Conservation (phyloP, 2,797 vertebrate species). For the Orientallactaga sibirica region DNA sequence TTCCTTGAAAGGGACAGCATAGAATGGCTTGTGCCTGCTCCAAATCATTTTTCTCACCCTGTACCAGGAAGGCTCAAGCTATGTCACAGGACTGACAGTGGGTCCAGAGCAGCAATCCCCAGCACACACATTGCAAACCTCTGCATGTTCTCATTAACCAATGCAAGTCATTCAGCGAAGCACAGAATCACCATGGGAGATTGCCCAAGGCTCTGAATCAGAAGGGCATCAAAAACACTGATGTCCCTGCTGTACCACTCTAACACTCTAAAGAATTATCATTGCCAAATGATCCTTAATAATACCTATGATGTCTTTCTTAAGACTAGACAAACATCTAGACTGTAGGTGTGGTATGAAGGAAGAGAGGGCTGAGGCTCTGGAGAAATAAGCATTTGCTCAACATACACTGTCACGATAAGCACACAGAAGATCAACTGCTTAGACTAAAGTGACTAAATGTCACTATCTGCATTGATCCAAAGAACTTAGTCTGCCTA, state of each 20-base stretch:
- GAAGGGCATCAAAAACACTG: neutral
- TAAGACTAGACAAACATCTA: slow-evolving; percentile 7
- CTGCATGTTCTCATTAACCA: neutral
- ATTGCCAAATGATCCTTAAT: neutral
- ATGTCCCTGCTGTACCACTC: neutral
- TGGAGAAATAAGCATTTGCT: neutral
- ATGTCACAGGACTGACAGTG: neutral
- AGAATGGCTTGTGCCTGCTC: neutral
- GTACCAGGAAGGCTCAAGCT: neutral
- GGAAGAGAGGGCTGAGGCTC: neutral
- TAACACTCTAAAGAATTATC: neutral
- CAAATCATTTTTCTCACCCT: neutral
- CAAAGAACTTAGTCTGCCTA: neutral
- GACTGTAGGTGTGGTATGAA: neutral
- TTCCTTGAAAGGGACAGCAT: neutral
- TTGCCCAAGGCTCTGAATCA: neutral
- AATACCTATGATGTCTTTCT: neutral
- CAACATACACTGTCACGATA: neutral
- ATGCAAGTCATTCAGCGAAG: neutral
- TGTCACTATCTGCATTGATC: neutral
- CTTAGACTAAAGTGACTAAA: slow-evolving; percentile 11
- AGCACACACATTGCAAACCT: neutral
- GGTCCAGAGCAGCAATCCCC: neutral
- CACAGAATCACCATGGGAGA: neutral
- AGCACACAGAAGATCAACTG: neutral